These are phyloP conservation scores for Hydractinia symbiolongicarpus DNA, from an alignment of 30 jellyfish, hydroid and myxozoan genomes.

Conservation along the genomic window DNA sequence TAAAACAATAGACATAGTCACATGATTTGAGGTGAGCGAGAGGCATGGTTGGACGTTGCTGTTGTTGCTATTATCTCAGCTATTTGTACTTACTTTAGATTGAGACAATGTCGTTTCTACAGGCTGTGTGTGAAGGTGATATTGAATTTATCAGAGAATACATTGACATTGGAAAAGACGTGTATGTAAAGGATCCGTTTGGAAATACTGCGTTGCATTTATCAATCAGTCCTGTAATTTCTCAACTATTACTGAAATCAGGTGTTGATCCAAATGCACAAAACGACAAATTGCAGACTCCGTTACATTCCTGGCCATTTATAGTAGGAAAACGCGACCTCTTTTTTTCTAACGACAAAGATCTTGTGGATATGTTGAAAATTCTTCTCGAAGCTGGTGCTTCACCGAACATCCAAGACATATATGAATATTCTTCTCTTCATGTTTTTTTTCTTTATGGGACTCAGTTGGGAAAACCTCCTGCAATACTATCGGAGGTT, in stretches of 20 bases:
- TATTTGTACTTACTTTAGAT: not conserved
- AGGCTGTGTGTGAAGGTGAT: not conserved
- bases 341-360: not conserved
- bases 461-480: not conserved
- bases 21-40: too few relatives aligned
- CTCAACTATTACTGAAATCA: conserved; percentile 25
- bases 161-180: conserved; percentile 37
- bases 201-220: conserved; percentile 65
- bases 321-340: not conserved
- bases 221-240: conserved; percentile 44
- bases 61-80: not conserved
- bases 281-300: not conserved
- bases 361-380: not conserved
- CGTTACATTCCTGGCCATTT: not conserved
- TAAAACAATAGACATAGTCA: too few relatives aligned
- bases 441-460: not conserved
- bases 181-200: conserved; percentile 41
- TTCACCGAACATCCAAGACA: not conserved
- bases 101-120: not conserved
- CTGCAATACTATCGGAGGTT: not conserved
- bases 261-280: not conserved
- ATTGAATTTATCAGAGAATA: not conserved
- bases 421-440: not conserved
- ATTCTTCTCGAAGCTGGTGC: not conserved
- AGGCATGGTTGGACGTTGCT: too few relatives aligned